Evolutionary conservation across 1,140 invertebrate genomes (phyloP).

Genomic region (Lepidostoma basale): DNA sequence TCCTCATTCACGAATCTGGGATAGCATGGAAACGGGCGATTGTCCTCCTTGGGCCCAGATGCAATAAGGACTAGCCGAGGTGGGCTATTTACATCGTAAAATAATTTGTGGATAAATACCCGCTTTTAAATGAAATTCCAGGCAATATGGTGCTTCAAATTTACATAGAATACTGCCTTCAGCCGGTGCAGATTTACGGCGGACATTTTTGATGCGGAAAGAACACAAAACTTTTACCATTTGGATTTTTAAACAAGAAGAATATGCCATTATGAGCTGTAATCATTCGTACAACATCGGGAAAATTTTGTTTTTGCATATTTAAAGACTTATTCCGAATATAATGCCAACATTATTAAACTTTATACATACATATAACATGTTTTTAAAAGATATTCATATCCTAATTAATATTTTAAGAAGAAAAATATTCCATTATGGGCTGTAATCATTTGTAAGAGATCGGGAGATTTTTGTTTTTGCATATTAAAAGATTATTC

Average conservation of each 20-base stretch:
- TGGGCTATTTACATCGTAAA: conserved; percentile 1
- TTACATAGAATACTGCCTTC: background rate
- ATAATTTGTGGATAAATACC: conserved; percentile 16
- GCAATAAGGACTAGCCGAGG: background rate
- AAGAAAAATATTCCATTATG: too few relatives aligned
- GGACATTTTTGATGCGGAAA: background rate
- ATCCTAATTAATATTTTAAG: conserved; percentile 15
- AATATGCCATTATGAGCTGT: too few relatives aligned
- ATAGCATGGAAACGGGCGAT: background rate
- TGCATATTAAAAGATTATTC: too few relatives aligned
- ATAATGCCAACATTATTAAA: background rate
- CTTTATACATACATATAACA: background rate
- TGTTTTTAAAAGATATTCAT: conserved; percentile 2
- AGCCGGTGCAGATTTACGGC: conserved; percentile 1
- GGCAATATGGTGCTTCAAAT: conserved; percentile 4
- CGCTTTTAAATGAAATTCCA: background rate
- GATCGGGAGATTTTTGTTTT: too few relatives aligned
- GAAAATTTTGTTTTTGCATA: background rate
- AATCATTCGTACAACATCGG: too few relatives aligned
- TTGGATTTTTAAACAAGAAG: too few relatives aligned
- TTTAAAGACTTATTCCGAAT: background rate
- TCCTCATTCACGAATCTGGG: conserved; percentile 29
- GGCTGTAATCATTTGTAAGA: too few relatives aligned
- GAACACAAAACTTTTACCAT: background rate
- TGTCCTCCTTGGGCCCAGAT: background rate